phyloP scores from a whole-genome alignment of 2,888 invertebrate species.

The Carcina quercana region DNA sequence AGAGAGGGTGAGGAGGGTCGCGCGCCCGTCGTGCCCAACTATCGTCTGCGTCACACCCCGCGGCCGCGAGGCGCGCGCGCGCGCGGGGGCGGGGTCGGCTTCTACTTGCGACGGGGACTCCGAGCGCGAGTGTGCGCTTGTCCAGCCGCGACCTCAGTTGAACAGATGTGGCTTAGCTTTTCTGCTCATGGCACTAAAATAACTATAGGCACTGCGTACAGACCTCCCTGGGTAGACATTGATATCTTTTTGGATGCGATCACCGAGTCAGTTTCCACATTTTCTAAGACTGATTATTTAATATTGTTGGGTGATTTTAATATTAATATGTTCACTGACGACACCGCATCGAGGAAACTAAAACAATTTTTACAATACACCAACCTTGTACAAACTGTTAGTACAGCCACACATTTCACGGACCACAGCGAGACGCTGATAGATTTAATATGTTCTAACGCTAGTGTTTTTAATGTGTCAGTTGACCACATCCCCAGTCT shows the following conservation, averaged over 20 bases:
- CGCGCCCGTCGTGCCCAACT: slow-evolving; percentile 1
- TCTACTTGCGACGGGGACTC: background rate
- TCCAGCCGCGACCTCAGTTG: slow-evolving; percentile 1
- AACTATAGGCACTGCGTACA: slow-evolving; percentile 6
- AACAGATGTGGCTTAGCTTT: slow-evolving; percentile 6
- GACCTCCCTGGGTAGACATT: slow-evolving; percentile 4
- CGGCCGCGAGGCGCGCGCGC: background rate
- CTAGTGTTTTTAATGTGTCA: background rate
- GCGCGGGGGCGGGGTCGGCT: slow-evolving; percentile 4
- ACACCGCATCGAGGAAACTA: background rate
- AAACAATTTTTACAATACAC: slow-evolving; percentile 1
- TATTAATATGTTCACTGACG: slow-evolving; percentile 1
- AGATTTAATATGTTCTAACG: slow-evolving; percentile 2
- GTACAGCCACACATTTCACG: slow-evolving; percentile 5
- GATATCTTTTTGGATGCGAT: slow-evolving; percentile 5
- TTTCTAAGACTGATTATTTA: slow-evolving; percentile 2
- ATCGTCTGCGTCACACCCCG: background rate
- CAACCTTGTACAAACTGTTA: slow-evolving; percentile 1
- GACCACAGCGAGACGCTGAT: slow-evolving; percentile 1
- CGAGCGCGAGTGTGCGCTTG: background rate
- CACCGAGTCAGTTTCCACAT: slow-evolving; percentile 1
- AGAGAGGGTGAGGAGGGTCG: background rate
- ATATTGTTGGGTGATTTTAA: slow-evolving; percentile 6
- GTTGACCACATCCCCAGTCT: slow-evolving; percentile 2
- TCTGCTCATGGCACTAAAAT: background rate